A percentile compares a stretch with the other conserved stretches of the same genome.
phyloP scores from a whole-genome alignment of 2,797 vertebrate species.

The Cetoscarus ocellatus region DNA sequence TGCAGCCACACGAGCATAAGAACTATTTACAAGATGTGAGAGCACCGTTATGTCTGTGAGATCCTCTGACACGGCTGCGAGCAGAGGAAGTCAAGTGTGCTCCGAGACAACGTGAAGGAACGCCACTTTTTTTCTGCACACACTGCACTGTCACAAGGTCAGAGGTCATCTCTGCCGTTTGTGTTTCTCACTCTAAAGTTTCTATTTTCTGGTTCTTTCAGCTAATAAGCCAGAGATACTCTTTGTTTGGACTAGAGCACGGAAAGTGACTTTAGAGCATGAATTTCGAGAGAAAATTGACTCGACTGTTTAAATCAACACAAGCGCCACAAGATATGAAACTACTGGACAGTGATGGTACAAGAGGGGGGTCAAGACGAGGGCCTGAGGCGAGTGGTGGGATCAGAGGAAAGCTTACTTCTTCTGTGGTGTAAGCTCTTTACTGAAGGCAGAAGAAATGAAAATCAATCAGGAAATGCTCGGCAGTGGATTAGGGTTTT shows the following conservation, averaged over 20 bases:
- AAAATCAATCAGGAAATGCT: too few species aligned
- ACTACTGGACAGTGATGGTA: too few species aligned
- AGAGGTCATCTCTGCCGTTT: slow-evolving; percentile 10
- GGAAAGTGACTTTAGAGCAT: slow-evolving; percentile 2
- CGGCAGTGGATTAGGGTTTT: too few species aligned
- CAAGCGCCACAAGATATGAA: too few species aligned
- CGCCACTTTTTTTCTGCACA: slow-evolving; percentile 15
- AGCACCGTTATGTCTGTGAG: slow-evolving; percentile 42
- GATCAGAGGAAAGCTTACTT: too few species aligned
- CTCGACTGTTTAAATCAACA: slow-evolving; percentile 5
- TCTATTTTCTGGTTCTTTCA: slow-evolving; percentile 5
- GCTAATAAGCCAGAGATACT: slow-evolving; percentile 8
- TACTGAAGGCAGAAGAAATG: too few species aligned
- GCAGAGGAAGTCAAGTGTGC: slow-evolving; percentile 47
- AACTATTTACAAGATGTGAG: slow-evolving; percentile 52
- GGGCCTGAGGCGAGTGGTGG: too few species aligned
- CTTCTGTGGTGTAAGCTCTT: too few species aligned
- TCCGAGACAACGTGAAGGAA: slow-evolving; percentile 36
- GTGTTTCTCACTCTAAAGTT: slow-evolving; percentile 17
- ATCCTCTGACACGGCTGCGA: slow-evolving; percentile 27
- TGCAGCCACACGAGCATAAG: slow-evolving; percentile 26
- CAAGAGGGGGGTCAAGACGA: too few species aligned
- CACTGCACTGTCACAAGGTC: slow-evolving; percentile 31
- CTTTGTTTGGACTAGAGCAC: not conserved
- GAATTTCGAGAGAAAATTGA: slow-evolving; percentile 8